phyloP scores from a whole-genome alignment of 2,797 vertebrate genomes.

The Hylomyscus alleni region DNA sequence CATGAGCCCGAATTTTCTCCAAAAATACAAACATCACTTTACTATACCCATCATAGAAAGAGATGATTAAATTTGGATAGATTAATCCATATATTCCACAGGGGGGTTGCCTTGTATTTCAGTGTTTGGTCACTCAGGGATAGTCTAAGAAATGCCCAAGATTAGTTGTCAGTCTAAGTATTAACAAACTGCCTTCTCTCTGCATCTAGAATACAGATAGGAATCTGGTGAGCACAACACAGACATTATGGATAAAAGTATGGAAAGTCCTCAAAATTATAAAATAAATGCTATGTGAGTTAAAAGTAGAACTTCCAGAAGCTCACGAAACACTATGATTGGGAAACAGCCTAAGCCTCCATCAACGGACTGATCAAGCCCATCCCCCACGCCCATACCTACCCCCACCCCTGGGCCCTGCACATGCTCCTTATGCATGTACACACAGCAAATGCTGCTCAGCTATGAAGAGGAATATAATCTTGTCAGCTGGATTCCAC shows the following conservation, averaged over 20 bases:
- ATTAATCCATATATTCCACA: background rate
- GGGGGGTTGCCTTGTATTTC: background rate
- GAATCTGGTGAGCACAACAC: background rate
- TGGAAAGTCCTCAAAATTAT: background rate
- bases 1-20: background rate
- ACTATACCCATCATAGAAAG: background rate
- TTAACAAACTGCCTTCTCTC: background rate
- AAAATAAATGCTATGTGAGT: background rate
- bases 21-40: background rate
- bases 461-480: background rate
- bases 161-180: constrained; percentile 15
- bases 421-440: background rate
- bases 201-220: background rate
- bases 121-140: background rate
- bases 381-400: background rate
- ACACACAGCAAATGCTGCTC: too few species aligned
- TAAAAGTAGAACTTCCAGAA: background rate
- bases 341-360: background rate
- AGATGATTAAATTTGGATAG: background rate
- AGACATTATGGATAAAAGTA: background rate
- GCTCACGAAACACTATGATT: background rate
- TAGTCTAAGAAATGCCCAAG: background rate
- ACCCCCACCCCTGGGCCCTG: background rate
- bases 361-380: background rate
- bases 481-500: background rate